phyloP scores from a whole-genome alignment of 1,140 invertebrate species.

The Ceratina japonica region DNA sequence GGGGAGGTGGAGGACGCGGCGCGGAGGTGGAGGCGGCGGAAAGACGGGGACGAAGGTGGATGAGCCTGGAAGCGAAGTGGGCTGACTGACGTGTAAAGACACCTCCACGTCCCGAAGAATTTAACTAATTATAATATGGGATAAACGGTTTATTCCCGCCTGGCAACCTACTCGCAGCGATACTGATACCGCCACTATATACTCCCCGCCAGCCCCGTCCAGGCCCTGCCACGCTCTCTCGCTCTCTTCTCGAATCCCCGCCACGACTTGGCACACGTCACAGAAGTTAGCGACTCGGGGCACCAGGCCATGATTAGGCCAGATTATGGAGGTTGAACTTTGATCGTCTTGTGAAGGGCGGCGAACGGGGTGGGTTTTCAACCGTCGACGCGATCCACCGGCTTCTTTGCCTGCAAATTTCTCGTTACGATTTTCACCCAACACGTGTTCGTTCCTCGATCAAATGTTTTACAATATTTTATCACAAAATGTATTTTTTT shows the following conservation, averaged over 20 bases:
- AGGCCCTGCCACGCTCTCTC: too few relatives aligned
- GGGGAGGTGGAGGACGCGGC: neutral
- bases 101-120: constrained; percentile 79
- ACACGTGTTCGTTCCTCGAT: neutral
- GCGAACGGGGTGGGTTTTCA: constrained; percentile 34
- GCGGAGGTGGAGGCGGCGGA: constrained; percentile 20
- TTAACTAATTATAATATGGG: constrained; percentile 81
- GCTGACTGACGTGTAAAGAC: constrained; percentile 80
- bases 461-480: too few relatives aligned
- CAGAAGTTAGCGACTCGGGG: constrained; percentile 72
- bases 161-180: constrained; percentile 75
- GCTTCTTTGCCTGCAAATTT: constrained; percentile 20
- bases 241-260: constrained; percentile 49
- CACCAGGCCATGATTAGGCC: constrained; percentile 67
- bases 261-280: constrained; percentile 71
- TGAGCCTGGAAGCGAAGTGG: constrained; percentile 78
- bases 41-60: constrained; percentile 64
- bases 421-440: constrained; percentile 14
- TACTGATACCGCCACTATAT: constrained; percentile 70
- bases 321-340: constrained; percentile 67
- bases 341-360: constrained; percentile 62
- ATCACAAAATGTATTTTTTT: too few relatives aligned
- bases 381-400: constrained; percentile 28
- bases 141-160: constrained; percentile 79
- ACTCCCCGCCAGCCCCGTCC: constrained; percentile 43